A percentile compares a stretch with the other conserved stretches of the same genome.
These are phyloP conservation scores for Solenopsis invicta DNA, from an alignment of 1,140 invertebrate species.

Conservation along the genomic window DNA sequence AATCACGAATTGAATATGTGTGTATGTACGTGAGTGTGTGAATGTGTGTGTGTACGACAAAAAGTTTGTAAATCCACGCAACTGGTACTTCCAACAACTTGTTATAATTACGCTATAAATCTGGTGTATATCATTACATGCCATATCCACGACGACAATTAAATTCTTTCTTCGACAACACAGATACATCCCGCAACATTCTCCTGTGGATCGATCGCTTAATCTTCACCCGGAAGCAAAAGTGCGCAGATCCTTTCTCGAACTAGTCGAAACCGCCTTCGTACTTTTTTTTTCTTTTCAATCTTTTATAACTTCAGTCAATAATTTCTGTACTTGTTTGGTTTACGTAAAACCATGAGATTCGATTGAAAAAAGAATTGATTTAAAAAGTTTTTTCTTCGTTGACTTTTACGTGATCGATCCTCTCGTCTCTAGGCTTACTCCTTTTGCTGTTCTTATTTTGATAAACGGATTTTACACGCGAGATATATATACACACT, in stretches of 20 bases:
- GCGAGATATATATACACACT: constrained; percentile 66
- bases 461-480: constrained; percentile 85
- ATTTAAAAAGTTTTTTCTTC: background rate
- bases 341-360: background rate
- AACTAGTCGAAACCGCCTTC: background rate
- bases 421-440: constrained; percentile 76
- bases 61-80: constrained; percentile 71
- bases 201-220: constrained; percentile 44
- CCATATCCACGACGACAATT: constrained; percentile 67
- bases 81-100: constrained; percentile 73
- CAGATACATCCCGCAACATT: constrained; percentile 54
- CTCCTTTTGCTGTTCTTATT: constrained; percentile 79
- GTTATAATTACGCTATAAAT: constrained; percentile 70
- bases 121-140: constrained; percentile 71
- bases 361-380: background rate
- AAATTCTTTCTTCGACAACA: constrained; percentile 63
- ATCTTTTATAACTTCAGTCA: background rate
- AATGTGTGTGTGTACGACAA: background rate
- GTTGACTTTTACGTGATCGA: constrained; percentile 58
- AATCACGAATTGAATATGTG: constrained; percentile 9
- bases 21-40: background rate
- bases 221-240: background rate
- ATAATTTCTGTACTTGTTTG: constrained; percentile 13
- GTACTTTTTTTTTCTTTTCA: background rate
- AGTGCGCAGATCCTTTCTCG: background rate